Evolutionary conservation across 30 jellyfish, hydroid and myxozoan genomes (phyloP), one percentile per base, ranked within the genome.

Genomic region (Turritopsis dohrnii): DNA sequence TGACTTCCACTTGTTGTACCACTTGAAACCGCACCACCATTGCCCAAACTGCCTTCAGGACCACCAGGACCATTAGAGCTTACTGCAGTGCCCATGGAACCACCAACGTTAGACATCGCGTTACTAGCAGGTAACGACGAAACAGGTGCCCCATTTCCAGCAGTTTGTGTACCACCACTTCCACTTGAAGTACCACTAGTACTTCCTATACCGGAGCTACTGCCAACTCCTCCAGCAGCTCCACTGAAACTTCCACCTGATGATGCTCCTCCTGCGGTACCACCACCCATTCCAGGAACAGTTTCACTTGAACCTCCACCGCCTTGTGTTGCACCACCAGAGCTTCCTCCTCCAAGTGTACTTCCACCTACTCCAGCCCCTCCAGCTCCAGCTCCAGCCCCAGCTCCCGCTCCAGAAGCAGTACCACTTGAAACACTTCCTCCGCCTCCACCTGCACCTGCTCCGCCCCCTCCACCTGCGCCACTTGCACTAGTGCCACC

Each of bases 381-480:
- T 65, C 20, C 69, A 22, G 23, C 85, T 52, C 76, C 92, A 28
- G 74, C 85, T 0, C 88, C 94, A 53, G 83, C 75, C 25, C 81
- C 71, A 0, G 74, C 95, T 18, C 66, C 80, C 0, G 69, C 87
- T 21, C 79, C 90, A 19, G 75, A 65, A 0, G 29, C 69, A 1
- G 66, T 52, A 52, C 53, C 92, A 53, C 23, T 30, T 25, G 29
- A 66, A 28, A 31, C 82, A 0, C 86, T 85, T 18, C 85, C 89
- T 21, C 81, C 53, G 13, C 80, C 86, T 80, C 31, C 81, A 9
- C 89, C 85, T 18, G 26, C 85, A n/a, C 89, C 94, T 0, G 53
- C 86, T 5, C 86, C 92, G 52, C n/a, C 73, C 29, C 80, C 72
- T 21, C 24, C 83, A 21, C 71, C 86, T 41, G 88, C 92, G 60